Percentiles rank a stretch among this genome's conserved stretches.
phyloP scores from a whole-genome alignment of 1,140 invertebrate species.

The Archivesica marissinica region DNA sequence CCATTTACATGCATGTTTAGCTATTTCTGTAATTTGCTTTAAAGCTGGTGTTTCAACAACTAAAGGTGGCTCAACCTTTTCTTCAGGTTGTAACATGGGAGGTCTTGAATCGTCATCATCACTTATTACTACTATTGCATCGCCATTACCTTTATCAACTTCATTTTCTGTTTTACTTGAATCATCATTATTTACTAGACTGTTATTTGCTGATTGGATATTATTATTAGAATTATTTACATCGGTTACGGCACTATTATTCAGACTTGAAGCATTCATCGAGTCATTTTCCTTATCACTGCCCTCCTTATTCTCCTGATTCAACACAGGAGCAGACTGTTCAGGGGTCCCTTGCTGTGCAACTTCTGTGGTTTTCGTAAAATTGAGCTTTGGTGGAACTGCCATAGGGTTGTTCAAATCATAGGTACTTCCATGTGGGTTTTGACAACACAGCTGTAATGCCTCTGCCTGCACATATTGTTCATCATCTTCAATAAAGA shows the following conservation, averaged over 20 bases:
- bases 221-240: conserved; percentile 49
- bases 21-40: conserved; percentile 65
- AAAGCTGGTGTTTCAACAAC: conserved; percentile 63
- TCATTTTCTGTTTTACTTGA: background rate
- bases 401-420: conserved; percentile 45
- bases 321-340: conserved; percentile 68
- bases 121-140: conserved; percentile 64
- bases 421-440: conserved; percentile 62
- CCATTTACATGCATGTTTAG: conserved; percentile 86
- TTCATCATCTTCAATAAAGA: conserved; percentile 85
- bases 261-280: conserved; percentile 65
- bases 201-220: conserved; percentile 47
- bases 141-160: conserved; percentile 36
- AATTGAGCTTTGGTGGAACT: conserved; percentile 9
- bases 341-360: conserved; percentile 25
- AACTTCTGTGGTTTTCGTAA: background rate
- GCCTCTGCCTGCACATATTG: conserved; percentile 68
- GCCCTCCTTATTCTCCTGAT: conserved; percentile 82
- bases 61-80: conserved; percentile 53
- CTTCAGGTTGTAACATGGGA: conserved; percentile 26
- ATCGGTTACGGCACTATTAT: conserved; percentile 66
- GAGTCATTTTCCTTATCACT: conserved; percentile 92
- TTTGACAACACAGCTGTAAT: conserved; percentile 64
- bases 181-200: conserved; percentile 35
- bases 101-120: conserved; percentile 66